Base-by-base conservation (phyloP, 2,888 invertebrate species). In the Drosophila anomelani region DNA sequence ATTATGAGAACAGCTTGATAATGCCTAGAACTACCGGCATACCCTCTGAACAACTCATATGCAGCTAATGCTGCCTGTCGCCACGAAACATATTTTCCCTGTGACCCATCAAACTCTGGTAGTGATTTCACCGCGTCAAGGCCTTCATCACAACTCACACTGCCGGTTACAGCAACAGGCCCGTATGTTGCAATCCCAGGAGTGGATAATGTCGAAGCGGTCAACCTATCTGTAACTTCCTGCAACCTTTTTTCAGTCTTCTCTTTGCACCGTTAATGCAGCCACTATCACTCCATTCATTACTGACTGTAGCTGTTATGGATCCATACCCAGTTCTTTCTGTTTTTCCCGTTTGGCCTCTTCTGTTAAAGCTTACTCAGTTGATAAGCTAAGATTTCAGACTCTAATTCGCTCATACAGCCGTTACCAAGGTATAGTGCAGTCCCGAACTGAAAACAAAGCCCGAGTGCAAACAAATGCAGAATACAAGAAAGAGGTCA, bases 21-120 rank as follows among this genome's bases (percentile, higher is more conserved):
- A 29, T 47, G 39, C 13, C 12, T 51, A 17, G 26, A 26, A 10
- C 29, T 43, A 34, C 36, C 53, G 10, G 3, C 7, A 47, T 12
- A 49, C 17, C 17, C 3, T 32, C 17, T 32, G 7, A 49, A 32
- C 13, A 47, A 47, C 36, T 47, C 26, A 47, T 58, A 38, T 58
- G 47, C 12, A 13, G 47, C 46, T 43, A 32, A 3, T 20, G 34
- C 29, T 13, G 39, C 39, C 20, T 43, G 29, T 20, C 41, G 20
- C 41, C 41, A 55, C 3, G 41, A 55, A 41, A 58, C n/a, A 46
- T 36, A 43, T 38, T 57, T 57, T 26, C 12, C 34, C 36, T 57
- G 36, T 26, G 44, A 46, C 23, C 20, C 44, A 57, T 36, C n/a
- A 46, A 46, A 26, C 23, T 46, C n/a, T 44, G 34, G 43, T 6